Conservation (phyloP, 2,797 vertebrate species). For the Linurgus olivaceus region DNA sequence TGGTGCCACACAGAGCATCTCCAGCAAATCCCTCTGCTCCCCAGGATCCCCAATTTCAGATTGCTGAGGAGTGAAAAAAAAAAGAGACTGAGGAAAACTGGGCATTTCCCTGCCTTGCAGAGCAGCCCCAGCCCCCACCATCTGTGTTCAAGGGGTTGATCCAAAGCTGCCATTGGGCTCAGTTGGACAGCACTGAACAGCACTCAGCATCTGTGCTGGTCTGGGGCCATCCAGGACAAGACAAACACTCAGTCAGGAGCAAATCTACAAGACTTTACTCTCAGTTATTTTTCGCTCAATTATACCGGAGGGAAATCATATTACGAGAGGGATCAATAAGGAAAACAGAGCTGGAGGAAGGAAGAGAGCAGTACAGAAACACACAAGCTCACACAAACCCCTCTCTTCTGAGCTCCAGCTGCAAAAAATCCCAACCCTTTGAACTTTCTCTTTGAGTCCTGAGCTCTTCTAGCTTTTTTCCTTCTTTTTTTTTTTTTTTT, state of each 20-base stretch:
- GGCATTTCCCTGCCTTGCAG: neutral
- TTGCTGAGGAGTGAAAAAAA: neutral
- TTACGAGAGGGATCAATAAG: neutral
- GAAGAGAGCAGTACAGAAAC: neutral
- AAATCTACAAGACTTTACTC: neutral
- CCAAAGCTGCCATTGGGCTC: neutral
- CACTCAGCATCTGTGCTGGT: neutral
- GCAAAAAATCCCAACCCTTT: neutral
- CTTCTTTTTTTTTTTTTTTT: neutral
- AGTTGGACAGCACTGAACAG: neutral
- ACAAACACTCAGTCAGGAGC: neutral
- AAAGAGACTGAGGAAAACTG: neutral
- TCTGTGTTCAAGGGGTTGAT: rapidly evolving
- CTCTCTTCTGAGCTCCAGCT: neutral
- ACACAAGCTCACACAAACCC: rapidly evolving
- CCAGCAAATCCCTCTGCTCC: neutral
- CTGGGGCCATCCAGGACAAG: neutral
- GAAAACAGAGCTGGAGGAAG: neutral
- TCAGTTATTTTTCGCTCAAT: neutral
- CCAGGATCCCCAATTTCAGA: neutral
- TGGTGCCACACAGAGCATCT: neutral
- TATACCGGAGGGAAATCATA: neutral
- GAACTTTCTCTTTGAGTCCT: neutral
- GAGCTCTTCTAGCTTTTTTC: neutral
- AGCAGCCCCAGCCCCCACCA: neutral